Percentiles rank a stretch among this genome's conserved stretches.
Conservation (phyloP, 2,888 invertebrate genomes). For the Endotricha flammealis region DNA sequence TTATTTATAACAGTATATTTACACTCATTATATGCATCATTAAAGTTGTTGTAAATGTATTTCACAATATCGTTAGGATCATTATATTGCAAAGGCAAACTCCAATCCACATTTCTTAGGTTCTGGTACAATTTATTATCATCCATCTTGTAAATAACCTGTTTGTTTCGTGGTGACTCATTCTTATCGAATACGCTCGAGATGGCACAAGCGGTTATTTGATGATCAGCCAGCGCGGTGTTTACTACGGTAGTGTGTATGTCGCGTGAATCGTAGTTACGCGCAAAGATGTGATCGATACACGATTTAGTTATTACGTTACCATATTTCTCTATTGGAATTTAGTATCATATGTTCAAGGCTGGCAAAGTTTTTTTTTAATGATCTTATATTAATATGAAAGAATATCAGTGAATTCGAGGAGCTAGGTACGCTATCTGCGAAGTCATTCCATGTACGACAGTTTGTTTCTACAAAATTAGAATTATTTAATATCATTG, state of each 20-base stretch:
- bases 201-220: background rate
- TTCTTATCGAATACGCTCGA: background rate
- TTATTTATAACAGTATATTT: too few relatives aligned
- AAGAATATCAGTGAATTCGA: too few relatives aligned
- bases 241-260: background rate
- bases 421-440: too few relatives aligned
- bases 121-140: background rate
- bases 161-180: background rate
- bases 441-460: too few relatives aligned
- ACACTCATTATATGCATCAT: too few relatives aligned
- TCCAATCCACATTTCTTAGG: background rate
- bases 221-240: background rate
- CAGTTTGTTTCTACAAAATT: too few relatives aligned
- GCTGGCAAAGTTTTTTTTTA: too few relatives aligned
- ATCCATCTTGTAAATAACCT: background rate
- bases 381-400: too few relatives aligned
- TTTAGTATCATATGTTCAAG: too few relatives aligned
- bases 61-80: constrained; percentile 1
- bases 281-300: background rate
- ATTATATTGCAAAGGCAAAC: background rate
- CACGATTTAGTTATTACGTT: background rate
- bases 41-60: too few relatives aligned
- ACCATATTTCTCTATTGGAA: background rate
- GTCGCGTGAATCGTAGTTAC: background rate
- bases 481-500: too few relatives aligned